Evolutionary conservation across 37 sponge, comb jelly and placozoan genomes (phyloP).

Genomic region (Chondrosia reniformis): DNA sequence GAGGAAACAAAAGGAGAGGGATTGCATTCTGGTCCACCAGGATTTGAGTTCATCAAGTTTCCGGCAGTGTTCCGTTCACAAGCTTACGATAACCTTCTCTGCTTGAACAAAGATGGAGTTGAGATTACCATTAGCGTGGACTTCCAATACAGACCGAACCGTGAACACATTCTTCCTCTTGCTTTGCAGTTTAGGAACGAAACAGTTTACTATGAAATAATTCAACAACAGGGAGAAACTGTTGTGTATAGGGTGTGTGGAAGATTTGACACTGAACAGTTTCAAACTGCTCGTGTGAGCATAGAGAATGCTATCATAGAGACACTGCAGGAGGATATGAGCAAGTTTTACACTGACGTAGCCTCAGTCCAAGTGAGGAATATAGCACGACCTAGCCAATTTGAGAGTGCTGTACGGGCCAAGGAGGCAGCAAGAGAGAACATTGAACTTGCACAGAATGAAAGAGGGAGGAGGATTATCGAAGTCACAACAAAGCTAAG

Average conservation of each 20-base stretch:
- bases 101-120: not conserved
- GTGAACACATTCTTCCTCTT: not conserved
- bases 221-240: not conserved
- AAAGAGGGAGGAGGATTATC: not conserved
- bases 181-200: not conserved
- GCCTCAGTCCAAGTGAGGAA: not conserved
- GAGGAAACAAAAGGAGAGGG: not conserved
- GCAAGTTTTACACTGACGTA: not conserved
- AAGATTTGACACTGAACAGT: not conserved
- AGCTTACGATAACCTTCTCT: not conserved
- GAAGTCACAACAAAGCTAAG: not conserved
- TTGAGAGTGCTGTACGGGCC: not conserved
- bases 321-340: not conserved
- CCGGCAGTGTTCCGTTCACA: not conserved
- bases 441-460: not conserved
- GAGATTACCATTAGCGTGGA: not conserved
- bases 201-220: not conserved
- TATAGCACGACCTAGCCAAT: not conserved
- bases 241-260: slow-evolving; percentile 3
- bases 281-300: not conserved
- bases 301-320: not conserved
- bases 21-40: not conserved
- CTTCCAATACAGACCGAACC: not conserved
- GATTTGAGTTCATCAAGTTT: not conserved
- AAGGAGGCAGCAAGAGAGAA: slow-evolving; percentile 3